Base-by-base conservation (phyloP, 2,888 invertebrate species). In the Anodontia alba region DNA sequence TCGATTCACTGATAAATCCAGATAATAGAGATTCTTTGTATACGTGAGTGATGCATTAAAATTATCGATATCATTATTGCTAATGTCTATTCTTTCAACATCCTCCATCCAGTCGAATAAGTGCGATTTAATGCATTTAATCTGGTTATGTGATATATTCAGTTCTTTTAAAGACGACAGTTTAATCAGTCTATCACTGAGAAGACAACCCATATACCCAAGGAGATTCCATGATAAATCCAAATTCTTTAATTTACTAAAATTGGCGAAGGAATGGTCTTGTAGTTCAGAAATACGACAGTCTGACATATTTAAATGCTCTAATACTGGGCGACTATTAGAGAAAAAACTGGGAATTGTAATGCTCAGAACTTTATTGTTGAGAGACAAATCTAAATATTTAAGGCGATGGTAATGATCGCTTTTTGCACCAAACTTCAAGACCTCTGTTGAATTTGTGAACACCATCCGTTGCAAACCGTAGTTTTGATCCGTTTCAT, bases 191-290 rank as follows among this genome's bases (percentile, higher is more conserved):
- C 38, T 38, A 17, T 71, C 46, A 54, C 68, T 29, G 0, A 75
- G 20, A 1, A 1, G 1, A 54, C 72, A 72, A 0, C 66, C 67
- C 67, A 75, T 75, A 23, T 57, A 26, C 10, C 79, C 71, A 23
- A 79, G 54, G n/a, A 54, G 23, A 51, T 79, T 79, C 3, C 51
- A 67, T 7, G 79, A 54, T 33, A 79, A 23, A 49, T 75, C 46
- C 26, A 79, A n/a, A 23, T 20, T n/a, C 26, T 72, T 1, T n/a
- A 79, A 46, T 43, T 71, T 75, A 20, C 38, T 43, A 12, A 75
- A 46, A n/a, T 62, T 62, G 10, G 36, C 29, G 33, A 73, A 57
- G 1, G 76, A 29, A 43, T 57, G 0, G 8, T 69, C 42, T 23
- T 76, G 68, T 1, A 76, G 0, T 20, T 73, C 26, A 26, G 20